These are phyloP conservation scores for Agelaius tricolor DNA, from an alignment of 2,113 vertebrate species.

Conservation along the genomic window DNA sequence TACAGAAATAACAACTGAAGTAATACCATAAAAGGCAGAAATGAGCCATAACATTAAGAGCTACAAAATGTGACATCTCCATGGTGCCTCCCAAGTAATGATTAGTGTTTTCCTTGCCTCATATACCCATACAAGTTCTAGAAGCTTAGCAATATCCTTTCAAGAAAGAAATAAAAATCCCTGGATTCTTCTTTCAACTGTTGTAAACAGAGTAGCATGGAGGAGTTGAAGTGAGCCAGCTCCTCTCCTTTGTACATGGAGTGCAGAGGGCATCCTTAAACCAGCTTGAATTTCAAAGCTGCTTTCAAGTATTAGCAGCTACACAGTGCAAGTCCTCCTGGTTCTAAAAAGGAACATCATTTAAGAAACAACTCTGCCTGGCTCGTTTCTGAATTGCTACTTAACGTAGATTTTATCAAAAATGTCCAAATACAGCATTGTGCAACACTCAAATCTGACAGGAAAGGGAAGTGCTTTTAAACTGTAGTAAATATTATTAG, in stretches of 20 bases:
- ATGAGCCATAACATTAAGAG: constrained; percentile 25
- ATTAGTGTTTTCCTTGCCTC: constrained; percentile 24
- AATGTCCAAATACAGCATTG: background rate
- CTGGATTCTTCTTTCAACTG: background rate
- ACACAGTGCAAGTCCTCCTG: background rate
- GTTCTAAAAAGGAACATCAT: background rate
- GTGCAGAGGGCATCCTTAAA: background rate
- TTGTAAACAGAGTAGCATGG: background rate
- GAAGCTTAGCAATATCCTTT: background rate
- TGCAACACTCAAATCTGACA: background rate
- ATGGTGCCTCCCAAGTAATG: background rate
- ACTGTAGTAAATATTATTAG: background rate
- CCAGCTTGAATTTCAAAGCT: background rate
- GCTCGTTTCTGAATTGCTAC: background rate
- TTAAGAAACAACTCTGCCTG: background rate
- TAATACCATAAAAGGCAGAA: constrained; percentile 41
- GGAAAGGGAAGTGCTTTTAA: background rate
- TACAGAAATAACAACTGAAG: constrained; percentile 36
- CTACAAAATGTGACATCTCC: background rate
- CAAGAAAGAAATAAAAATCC: background rate
- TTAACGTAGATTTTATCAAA: background rate
- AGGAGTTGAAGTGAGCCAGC: background rate
- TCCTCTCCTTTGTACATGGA: background rate
- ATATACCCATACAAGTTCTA: background rate
- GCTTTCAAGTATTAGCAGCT: background rate